phyloP scores from a whole-genome alignment of 2,797 vertebrate genomes.

The Clarias platycephalus region DNA sequence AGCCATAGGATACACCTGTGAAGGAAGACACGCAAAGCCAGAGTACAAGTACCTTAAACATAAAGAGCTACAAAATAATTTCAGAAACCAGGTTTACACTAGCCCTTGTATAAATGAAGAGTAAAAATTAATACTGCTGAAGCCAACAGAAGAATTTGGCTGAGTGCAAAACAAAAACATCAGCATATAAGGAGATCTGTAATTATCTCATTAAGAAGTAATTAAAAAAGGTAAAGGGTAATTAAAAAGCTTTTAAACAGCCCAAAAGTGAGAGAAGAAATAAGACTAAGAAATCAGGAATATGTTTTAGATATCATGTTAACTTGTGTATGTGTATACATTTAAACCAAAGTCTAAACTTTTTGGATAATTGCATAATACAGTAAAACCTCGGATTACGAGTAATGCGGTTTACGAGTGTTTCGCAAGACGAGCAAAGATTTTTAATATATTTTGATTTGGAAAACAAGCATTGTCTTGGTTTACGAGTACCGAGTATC shows the following conservation, averaged over 20 bases:
- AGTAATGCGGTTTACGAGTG: no score
- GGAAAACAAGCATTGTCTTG: no score
- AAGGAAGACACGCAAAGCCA: background rate
- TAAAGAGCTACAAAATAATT: background rate
- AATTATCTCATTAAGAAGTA: background rate
- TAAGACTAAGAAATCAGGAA: background rate
- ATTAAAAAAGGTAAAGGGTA: no score
- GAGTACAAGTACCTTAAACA: background rate
- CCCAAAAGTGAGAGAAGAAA: background rate
- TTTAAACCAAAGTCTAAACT: background rate
- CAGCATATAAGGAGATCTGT: background rate
- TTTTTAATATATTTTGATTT: no score
- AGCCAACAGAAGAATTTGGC: background rate
- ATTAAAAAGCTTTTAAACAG: background rate
- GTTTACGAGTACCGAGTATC: no score
- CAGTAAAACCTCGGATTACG: no score
- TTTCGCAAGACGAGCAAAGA: no score
- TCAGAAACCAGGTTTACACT: background rate
- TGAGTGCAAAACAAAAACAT: background rate
- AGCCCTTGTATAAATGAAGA: background rate
- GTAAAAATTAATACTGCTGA: background rate
- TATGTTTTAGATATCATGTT: background rate
- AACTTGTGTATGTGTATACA: background rate
- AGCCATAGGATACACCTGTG: constrained; percentile 95
- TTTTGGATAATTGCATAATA: background rate